Percentiles rank a stretch among this genome's conserved stretches.
Conservation (phyloP, 2,797 vertebrate species). For the Lates japonicus region DNA sequence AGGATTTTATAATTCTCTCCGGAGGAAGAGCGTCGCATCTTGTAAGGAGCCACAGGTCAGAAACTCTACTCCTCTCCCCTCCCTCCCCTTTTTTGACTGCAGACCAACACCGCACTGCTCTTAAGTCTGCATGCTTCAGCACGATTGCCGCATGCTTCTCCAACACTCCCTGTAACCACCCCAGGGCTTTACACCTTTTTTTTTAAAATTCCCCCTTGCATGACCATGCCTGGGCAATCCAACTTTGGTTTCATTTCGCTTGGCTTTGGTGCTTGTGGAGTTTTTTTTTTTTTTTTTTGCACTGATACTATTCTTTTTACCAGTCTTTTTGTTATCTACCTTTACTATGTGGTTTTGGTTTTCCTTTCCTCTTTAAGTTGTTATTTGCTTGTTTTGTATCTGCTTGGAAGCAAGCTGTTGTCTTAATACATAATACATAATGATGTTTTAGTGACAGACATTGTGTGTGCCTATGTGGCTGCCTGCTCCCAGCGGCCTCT, state of each 20-base stretch:
- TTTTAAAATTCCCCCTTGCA: slow-evolving; percentile 59
- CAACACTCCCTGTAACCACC: slow-evolving; percentile 39
- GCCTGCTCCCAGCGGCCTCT: slow-evolving; percentile 23
- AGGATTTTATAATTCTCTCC: slow-evolving; percentile 88
- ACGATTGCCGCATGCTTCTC: slow-evolving; percentile 77
- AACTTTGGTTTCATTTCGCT: slow-evolving; percentile 58
- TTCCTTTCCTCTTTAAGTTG: slow-evolving; percentile 17
- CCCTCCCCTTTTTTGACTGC: slow-evolving; percentile 39
- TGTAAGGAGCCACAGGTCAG: slow-evolving; percentile 88
- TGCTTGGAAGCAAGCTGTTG: slow-evolving; percentile 25
- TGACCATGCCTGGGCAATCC: slow-evolving; percentile 71
- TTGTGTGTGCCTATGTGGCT: slow-evolving; percentile 13
- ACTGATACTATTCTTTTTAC: slow-evolving; percentile 23
- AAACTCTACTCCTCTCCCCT: slow-evolving; percentile 73
- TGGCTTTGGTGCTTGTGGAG: slow-evolving; percentile 44
- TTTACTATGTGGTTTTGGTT: slow-evolving; percentile 19
- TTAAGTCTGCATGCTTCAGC: slow-evolving; percentile 75
- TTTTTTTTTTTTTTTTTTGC: neutral
- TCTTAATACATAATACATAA: slow-evolving; percentile 1
- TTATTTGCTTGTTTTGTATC: slow-evolving; percentile 12
- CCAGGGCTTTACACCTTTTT: slow-evolving; percentile 49
- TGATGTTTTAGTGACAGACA: slow-evolving; percentile 18
- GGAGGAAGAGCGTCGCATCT: slow-evolving; percentile 85
- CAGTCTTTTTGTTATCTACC: slow-evolving; percentile 26
- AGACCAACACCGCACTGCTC: slow-evolving; percentile 52